Evolutionary conservation across 2,113 vertebrate species (phyloP).

Genomic region (Cyprinodon variegatus): DNA sequence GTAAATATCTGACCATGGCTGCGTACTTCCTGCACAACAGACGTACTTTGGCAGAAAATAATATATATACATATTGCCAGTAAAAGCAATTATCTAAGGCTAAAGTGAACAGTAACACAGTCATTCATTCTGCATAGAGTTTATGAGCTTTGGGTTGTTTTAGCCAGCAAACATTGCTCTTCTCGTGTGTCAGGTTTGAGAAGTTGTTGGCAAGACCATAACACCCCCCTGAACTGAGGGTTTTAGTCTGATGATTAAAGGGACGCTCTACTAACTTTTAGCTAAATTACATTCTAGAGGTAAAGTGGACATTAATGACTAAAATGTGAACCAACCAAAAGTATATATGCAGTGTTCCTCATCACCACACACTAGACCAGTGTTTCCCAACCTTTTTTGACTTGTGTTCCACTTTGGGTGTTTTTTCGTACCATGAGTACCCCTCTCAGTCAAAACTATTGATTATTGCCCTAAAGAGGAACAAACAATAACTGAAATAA

Average conservation of each 20-base stretch:
- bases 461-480: too few relatives aligned
- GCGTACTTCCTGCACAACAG: slow-evolving; percentile 9
- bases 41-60: neutral
- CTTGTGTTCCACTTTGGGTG: too few relatives aligned
- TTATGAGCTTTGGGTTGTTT: neutral
- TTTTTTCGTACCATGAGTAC: too few relatives aligned
- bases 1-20: neutral
- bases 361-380: neutral
- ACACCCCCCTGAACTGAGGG: neutral
- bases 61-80: neutral
- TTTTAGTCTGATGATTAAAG: neutral
- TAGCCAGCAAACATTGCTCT: neutral
- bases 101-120: neutral
- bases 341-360: too few relatives aligned
- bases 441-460: too few relatives aligned
- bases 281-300: neutral
- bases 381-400: too few relatives aligned
- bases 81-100: neutral
- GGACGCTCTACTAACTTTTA: neutral
- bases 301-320: neutral
- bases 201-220: neutral
- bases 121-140: neutral
- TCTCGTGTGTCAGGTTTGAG: neutral
- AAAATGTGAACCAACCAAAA: neutral
- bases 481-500: too few relatives aligned